Evolutionary conservation across 1,140 invertebrate species (phyloP).

Genomic region (Pectinophora gossypiella): DNA sequence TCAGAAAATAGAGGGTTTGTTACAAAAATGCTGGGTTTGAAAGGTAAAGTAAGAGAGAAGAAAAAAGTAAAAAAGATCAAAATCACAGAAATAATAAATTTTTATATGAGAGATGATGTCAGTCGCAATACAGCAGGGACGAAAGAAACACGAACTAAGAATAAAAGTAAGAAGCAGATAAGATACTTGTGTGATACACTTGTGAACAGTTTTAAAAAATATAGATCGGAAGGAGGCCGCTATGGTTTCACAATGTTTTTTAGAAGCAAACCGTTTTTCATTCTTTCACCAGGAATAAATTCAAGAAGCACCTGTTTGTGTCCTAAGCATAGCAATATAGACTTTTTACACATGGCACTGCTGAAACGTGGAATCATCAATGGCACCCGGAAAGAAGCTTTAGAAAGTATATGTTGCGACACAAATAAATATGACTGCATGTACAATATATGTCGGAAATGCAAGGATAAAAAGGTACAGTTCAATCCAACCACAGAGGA

Average conservation of each 20-base stretch:
- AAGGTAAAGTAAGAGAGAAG: neutral
- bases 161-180: slow-evolving; percentile 17
- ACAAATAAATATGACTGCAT: slow-evolving; percentile 6
- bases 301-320: slow-evolving; percentile 10
- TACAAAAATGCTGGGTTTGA: slow-evolving; percentile 1
- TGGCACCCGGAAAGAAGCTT: slow-evolving; percentile 4
- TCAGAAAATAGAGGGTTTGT: too few relatives aligned
- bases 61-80: neutral
- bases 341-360: neutral
- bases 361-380: slow-evolving; percentile 2
- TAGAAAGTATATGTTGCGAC: neutral
- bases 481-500: neutral
- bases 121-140: slow-evolving; percentile 16
- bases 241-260: slow-evolving; percentile 9
- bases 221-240: slow-evolving; percentile 7
- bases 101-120: slow-evolving; percentile 14
- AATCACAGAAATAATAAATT: slow-evolving; percentile 11
- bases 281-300: slow-evolving; percentile 5
- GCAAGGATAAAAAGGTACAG: neutral
- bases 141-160: slow-evolving; percentile 13
- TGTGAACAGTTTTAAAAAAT: slow-evolving; percentile 9
- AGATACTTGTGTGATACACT: slow-evolving; percentile 13
- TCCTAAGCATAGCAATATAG: slow-evolving; percentile 12
- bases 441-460: slow-evolving; percentile 1
- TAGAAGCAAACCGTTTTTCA: slow-evolving; percentile 10